A percentile compares a stretch with the other conserved stretches of the same genome.
These are phyloP conservation scores for Microtus montanus DNA, from an alignment of 2,113 vertebrate genomes.

Conservation along the genomic window DNA sequence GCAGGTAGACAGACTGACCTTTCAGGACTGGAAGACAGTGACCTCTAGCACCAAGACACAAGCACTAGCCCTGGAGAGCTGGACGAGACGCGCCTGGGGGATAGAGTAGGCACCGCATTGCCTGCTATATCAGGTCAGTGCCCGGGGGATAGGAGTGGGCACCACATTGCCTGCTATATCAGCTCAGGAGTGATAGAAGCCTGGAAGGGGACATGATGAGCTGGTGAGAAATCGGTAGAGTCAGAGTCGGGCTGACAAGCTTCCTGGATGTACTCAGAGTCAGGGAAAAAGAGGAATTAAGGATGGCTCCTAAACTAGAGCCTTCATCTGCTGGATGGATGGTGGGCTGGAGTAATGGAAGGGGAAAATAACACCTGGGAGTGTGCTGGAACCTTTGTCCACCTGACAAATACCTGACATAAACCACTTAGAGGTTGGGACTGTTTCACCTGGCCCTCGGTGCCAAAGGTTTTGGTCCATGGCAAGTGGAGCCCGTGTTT, in stretches of 20 bases:
- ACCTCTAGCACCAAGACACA: not conserved
- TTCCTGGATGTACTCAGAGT: not conserved
- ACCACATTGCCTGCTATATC: not conserved
- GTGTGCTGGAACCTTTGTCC: not conserved
- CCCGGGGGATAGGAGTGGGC: too few relatives aligned
- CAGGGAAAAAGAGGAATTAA: not conserved
- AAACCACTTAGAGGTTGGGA: not conserved
- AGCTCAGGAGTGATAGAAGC: not conserved
- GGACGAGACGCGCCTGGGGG: not conserved
- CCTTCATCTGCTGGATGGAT: not conserved
- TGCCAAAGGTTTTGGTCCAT: not conserved
- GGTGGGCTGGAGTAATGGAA: not conserved
- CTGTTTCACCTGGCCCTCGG: not conserved
- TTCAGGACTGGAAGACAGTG: not conserved
- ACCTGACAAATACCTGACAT: not conserved
- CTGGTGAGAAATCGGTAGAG: not conserved
- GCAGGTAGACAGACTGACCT: not conserved
- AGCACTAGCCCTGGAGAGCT: not conserved
- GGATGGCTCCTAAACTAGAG: not conserved
- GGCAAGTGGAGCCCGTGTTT: not conserved
- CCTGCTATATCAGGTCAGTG: not conserved
- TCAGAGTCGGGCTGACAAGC: not conserved
- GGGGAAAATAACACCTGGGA: not conserved
- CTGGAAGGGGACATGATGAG: not conserved
- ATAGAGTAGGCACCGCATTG: not conserved